A percentile compares a stretch with the other conserved stretches of the same genome.
Evolutionary conservation across 2,888 invertebrate genomes (phyloP).

Genomic region (Troides aeacus): DNA sequence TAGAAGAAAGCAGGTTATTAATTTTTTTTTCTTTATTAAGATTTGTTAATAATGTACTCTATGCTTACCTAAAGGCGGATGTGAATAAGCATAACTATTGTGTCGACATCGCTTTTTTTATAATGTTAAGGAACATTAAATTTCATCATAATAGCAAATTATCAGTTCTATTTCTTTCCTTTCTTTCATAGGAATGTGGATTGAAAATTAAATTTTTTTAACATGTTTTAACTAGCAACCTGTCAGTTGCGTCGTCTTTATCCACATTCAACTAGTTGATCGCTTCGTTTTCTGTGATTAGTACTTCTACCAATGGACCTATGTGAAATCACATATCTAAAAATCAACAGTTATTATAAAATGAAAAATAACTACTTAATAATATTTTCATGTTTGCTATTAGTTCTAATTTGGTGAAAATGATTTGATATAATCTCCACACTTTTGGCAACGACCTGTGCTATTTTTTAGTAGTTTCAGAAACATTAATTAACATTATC

Average conservation of each 20-base stretch:
- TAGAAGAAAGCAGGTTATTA: conserved; percentile 47
- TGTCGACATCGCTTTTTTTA: conserved; percentile 54
- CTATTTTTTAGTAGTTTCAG: neutral
- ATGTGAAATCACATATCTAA: neutral
- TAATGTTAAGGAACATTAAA: conserved; percentile 29
- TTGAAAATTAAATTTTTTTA: conserved; percentile 50
- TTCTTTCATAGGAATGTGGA: conserved; percentile 40
- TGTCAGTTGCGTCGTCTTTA: conserved; percentile 43
- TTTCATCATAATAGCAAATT: conserved; percentile 40
- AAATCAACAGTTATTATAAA: neutral
- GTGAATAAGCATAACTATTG: conserved; percentile 58
- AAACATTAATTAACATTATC: neutral
- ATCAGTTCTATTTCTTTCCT: conserved; percentile 10
- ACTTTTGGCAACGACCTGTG: neutral
- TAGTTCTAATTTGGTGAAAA: neutral
- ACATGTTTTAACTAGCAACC: conserved; percentile 53
- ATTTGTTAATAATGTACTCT: conserved; percentile 45
- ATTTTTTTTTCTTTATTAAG: conserved; percentile 47
- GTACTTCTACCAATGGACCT: conserved; percentile 26
- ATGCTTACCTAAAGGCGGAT: conserved; percentile 52
- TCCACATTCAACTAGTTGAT: conserved; percentile 29
- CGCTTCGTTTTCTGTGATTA: conserved; percentile 29
- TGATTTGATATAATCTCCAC: neutral
- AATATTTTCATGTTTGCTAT: neutral
- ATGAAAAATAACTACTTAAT: neutral